phyloP scores from a whole-genome alignment of 1,140 invertebrate genomes.

The Eupristina koningsbergeri region DNA sequence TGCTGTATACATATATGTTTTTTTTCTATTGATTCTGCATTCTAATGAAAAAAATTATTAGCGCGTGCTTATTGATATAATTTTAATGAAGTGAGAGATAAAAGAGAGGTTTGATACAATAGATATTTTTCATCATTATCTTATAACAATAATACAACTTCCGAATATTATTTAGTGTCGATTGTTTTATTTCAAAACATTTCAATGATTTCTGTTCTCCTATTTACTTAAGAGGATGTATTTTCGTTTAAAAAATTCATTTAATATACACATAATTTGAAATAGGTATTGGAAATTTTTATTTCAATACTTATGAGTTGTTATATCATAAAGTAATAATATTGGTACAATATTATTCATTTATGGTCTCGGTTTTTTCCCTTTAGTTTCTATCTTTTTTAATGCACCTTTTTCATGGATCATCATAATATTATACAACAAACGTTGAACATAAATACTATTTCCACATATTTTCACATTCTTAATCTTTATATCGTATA shows the following conservation, averaged over 20 bases:
- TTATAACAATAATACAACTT: not conserved
- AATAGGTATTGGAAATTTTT: no score
- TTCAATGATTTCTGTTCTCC: not conserved
- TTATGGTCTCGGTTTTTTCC: not conserved
- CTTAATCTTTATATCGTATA: no score
- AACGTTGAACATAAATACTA: no score
- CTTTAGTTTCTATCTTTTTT: no score
- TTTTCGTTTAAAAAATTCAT: no score
- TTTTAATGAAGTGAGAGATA: not conserved
- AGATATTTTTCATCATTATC: not conserved
- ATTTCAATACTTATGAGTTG: no score
- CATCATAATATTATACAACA: no score
- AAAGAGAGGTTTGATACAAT: not conserved
- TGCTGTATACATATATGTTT: conserved; percentile 51
- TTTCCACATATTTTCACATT: no score
- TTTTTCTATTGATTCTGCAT: conserved; percentile 47
- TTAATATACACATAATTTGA: no score
- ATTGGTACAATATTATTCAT: not conserved
- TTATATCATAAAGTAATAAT: no score
- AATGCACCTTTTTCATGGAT: no score
- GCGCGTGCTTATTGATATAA: conserved; percentile 47
- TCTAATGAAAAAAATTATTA: conserved; percentile 57
- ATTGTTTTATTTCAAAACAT: not conserved
- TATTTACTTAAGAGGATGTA: no score
- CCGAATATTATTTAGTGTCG: not conserved